Percentiles rank a stretch among this genome's conserved stretches.
Conservation (phyloP, 2,888 invertebrate genomes). For the Eubasilissa splendida region DNA sequence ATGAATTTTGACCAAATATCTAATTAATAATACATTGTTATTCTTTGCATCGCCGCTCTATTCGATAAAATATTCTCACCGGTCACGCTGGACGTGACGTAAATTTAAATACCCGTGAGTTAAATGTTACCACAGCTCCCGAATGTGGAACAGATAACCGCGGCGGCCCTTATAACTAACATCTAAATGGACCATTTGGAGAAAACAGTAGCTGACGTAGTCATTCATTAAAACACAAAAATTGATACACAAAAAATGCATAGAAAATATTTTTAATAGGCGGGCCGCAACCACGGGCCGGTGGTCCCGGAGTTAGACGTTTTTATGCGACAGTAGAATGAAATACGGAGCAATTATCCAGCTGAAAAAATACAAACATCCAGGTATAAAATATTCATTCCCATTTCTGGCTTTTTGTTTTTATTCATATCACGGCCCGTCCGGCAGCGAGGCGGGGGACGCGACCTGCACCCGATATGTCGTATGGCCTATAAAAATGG, state of each 20-base stretch:
- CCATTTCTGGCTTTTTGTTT: slow-evolving; percentile 49
- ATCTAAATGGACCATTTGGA: slow-evolving; percentile 38
- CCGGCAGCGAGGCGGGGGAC: slow-evolving; percentile 2
- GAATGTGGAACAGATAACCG: slow-evolving; percentile 10
- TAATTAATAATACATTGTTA: too few species aligned
- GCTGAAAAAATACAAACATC: slow-evolving; percentile 53
- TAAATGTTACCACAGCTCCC: neutral
- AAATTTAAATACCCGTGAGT: slow-evolving; percentile 5
- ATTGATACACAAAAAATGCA: slow-evolving; percentile 51
- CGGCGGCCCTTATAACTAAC: slow-evolving; percentile 39
- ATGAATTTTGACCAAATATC: too few species aligned
- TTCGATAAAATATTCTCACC: neutral
- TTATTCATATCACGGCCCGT: slow-evolving; percentile 47
- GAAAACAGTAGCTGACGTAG: slow-evolving; percentile 35
- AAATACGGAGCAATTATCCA: slow-evolving; percentile 59
- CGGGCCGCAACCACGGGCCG: slow-evolving; percentile 26
- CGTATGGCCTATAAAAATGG: slow-evolving; percentile 50
- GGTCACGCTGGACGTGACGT: neutral
- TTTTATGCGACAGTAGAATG: slow-evolving; percentile 58
- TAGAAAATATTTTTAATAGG: slow-evolving; percentile 52
- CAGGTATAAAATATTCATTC: slow-evolving; percentile 58
- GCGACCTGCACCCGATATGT: neutral
- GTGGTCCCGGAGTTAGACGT: slow-evolving; percentile 52
- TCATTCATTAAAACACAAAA: slow-evolving; percentile 50
- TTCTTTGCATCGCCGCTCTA: too few species aligned